These are phyloP conservation scores for Rosalia funebris DNA, from an alignment of 2,888 invertebrate species.

Conservation along the genomic window DNA sequence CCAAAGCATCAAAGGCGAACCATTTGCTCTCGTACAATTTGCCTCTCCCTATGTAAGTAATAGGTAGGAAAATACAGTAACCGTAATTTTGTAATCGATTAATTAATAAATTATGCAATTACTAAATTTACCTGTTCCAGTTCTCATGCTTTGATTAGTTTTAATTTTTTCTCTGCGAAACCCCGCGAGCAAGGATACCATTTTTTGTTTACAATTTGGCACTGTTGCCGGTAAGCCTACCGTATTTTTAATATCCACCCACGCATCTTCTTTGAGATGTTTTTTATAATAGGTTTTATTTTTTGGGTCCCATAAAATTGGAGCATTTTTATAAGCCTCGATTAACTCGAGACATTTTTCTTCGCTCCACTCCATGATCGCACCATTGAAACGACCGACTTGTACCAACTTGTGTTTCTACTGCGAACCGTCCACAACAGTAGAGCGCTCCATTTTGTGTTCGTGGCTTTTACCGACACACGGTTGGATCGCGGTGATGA, in stretches of 20 bases:
- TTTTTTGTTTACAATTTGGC: neutral
- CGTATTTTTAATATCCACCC: neutral
- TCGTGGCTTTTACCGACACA: no score
- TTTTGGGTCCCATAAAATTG: neutral
- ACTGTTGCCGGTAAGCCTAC: neutral
- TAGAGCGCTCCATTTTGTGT: no score
- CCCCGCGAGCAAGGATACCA: neutral
- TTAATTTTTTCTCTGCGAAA: neutral
- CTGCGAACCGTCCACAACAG: no score
- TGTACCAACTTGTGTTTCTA: no score
- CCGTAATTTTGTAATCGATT: neutral
- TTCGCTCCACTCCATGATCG: neutral
- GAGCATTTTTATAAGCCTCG: neutral
- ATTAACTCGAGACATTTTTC: neutral
- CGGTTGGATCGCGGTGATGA: no score
- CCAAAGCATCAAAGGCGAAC: no score
- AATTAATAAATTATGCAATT: neutral
- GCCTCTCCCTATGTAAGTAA: neutral
- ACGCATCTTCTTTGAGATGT: constrained; percentile 4
- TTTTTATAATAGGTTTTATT: neutral
- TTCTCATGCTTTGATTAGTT: neutral
- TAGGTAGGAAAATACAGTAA: neutral
- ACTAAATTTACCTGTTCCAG: neutral
- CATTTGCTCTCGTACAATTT: no score
- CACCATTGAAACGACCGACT: no score